Base-by-base conservation (phyloP, 2,797 vertebrate species). In the Characodon lateralis region DNA sequence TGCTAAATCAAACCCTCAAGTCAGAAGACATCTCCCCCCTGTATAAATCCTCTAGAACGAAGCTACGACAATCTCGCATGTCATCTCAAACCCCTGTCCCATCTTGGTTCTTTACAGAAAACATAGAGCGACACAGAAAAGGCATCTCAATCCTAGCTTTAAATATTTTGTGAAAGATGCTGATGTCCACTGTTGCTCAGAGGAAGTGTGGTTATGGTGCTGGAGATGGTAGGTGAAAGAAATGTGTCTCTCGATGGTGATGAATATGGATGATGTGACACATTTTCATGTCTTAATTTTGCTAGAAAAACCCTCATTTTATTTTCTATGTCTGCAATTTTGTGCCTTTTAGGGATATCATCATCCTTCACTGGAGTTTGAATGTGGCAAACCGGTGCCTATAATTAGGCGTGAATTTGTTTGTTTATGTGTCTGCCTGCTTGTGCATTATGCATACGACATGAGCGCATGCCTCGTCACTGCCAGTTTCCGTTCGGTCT, bases 401-500 rank as follows among this genome's bases (percentile, higher is more conserved):
- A 94, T 92, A 96, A 95, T 96, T 95, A 96, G 86, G 91, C 89
- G 83, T 86, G 91, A 88, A 87, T 88, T 94, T 48, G n/a, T 70
- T 72, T 95, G 84, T 91, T 90, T 93, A 79, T 88, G 78, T 79
- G 85, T 69, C 77, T 79, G 88, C 74, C 69, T 70, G 84, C 77
- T 73, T 89, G 88, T 87, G 86, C 76, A 66, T 85, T 79, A 85
- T 85, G 84, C 83, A 82, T 88, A 74, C 78, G 71, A 75, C 78
- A 24, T 89, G 86, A 87, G 90, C 88, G 85, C 85, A 89, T 91
- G 92, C 91, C 91, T 92, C 81, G 89, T 93, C 93, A 94, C 91
- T 94, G 92, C 92, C 95, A 96, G 94, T 95, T 96, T 95, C 92
- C 89, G 92, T 91, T 92, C 89, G 89, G 89, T 92, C 95, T 94